Evolutionary conservation across 64 coral and sea anemone genomes (phyloP).

Genomic region (Stichodactyla helianthus): DNA sequence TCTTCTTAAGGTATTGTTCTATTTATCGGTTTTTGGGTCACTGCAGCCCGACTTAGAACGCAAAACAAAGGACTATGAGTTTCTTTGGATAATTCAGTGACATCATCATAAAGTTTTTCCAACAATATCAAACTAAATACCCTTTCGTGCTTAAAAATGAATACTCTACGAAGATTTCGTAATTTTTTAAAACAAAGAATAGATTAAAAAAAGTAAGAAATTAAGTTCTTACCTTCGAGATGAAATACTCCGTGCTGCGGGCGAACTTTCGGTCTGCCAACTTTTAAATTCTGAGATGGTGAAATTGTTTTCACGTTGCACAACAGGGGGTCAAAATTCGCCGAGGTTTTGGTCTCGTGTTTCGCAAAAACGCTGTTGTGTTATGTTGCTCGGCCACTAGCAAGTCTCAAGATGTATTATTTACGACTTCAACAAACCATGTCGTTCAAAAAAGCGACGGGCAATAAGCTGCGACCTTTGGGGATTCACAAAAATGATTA

Average conservation of each 20-base stretch:
- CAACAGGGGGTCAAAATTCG: background rate
- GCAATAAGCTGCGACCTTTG: background rate
- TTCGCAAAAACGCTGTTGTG: background rate
- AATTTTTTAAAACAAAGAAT: background rate
- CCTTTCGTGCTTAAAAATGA: background rate
- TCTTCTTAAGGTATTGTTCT: too few relatives aligned
- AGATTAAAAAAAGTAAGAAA: background rate
- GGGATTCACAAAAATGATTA: background rate
- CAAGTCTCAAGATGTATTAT: background rate
- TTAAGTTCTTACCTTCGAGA: background rate
- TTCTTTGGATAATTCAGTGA: background rate
- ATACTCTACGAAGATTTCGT: background rate
- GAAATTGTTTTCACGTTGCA: background rate
- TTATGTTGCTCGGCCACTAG: background rate
- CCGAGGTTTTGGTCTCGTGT: background rate
- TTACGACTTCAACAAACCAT: background rate
- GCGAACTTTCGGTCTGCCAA: too few relatives aligned
- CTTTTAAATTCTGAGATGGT: too few relatives aligned
- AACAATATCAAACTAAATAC: background rate
- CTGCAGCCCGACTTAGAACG: background rate
- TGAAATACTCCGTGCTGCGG: background rate
- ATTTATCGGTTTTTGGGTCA: too few relatives aligned
- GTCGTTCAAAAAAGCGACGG: background rate
- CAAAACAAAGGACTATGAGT: background rate
- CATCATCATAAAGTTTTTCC: conserved; percentile 6